A percentile compares a stretch with the other conserved stretches of the same genome.
phyloP scores from a whole-genome alignment of 2,113 vertebrate genomes.

The Bubo blakistoni region DNA sequence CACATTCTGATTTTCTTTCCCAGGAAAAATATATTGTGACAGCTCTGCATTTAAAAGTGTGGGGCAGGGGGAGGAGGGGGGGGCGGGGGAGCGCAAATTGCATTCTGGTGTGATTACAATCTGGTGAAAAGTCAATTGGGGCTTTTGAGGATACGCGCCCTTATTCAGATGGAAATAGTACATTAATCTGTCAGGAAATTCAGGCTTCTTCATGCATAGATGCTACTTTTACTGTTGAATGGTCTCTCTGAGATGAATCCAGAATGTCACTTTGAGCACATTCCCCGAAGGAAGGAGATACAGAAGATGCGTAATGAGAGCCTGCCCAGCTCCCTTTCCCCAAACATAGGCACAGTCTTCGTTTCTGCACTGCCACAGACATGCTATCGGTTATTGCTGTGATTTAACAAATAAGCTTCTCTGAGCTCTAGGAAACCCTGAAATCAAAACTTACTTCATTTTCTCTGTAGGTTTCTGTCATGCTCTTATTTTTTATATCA shows the following conservation, averaged over 20 bases:
- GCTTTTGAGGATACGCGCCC: not conserved
- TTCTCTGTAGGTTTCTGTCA: not conserved
- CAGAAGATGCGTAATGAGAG: not conserved
- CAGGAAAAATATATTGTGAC: not conserved
- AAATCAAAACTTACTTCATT: not conserved
- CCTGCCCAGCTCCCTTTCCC: not conserved
- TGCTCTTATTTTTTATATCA: not conserved
- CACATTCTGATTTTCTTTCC: not conserved
- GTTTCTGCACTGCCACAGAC: not conserved
- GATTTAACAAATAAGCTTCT: not conserved
- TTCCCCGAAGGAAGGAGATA: not conserved
- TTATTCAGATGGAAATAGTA: not conserved
- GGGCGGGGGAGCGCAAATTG: not conserved
- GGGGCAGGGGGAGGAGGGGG: not conserved
- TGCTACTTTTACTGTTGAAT: not conserved
- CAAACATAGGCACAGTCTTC: rapidly evolving
- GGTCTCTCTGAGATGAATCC: not conserved
- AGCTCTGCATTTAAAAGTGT: not conserved
- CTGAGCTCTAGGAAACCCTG: not conserved
- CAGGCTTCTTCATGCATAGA: not conserved
- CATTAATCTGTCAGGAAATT: not conserved
- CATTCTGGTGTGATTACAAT: not conserved
- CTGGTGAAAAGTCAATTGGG: not conserved
- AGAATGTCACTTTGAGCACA: not conserved
- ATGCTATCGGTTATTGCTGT: not conserved